Base-by-base conservation (phyloP, 1,140 invertebrate species). In the Drosophila repleta region DNA sequence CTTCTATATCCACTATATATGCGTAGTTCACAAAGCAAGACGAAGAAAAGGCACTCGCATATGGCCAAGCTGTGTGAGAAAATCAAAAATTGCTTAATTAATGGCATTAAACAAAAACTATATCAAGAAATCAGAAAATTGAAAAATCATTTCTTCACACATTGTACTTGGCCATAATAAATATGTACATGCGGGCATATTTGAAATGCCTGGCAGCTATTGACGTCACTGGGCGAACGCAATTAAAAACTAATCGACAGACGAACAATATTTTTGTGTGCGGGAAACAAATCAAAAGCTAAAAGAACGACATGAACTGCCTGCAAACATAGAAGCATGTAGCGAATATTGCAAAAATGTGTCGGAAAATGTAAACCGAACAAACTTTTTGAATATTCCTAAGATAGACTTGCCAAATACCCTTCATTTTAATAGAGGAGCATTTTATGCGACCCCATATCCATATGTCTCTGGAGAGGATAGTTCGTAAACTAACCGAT, bases 31-130 rank as follows among this genome's bases (percentile, higher is more conserved):
- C 3, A 10, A 17, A 41, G 0, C 15, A 15, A 17, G 18, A 17
- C 7, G 29, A 29, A 29, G 29, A 55, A 11, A 17, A 71, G 13
- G 46, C 15, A 71, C 15, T 51, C 13, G 43, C 20, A 65, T n/a
- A 26, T 11, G 43, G 37, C 43, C 21, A 57, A 8, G 17, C 6
- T 4, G 45, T 61, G 29, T 65, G 56, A 35, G 35, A 52, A 32
- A 32, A 53, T 20, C 60, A 61, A 62, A 64, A 85, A 77, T 81
- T 80, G 64, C 74, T 71, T 75, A 81, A 85, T 78, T 85, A 85
- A 87, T 78, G 60, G 82, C 74, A 81, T 85, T 87, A 85, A 83
- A 87, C 74, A 87, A 85, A 85, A 85, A 85, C 82, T 85, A 85
- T 82, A 87, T 85, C 74, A 81, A 77, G 76, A 76, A 76, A 61